phyloP scores from a whole-genome alignment of 2,797 vertebrate genomes.

The Premnoplex brunnescens region DNA sequence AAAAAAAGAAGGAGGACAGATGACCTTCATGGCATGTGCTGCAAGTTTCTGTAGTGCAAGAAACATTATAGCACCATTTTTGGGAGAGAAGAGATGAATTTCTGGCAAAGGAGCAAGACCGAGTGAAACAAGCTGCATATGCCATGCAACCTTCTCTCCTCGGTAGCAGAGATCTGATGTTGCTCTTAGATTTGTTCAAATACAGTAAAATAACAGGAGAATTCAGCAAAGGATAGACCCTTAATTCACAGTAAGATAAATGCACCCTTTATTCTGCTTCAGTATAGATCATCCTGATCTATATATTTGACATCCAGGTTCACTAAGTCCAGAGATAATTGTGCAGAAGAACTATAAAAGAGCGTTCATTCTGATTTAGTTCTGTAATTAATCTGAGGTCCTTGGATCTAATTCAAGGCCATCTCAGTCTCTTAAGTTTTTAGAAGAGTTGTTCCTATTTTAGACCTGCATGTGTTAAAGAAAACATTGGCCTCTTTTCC shows the following conservation, averaged over 20 bases:
- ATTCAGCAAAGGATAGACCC: not conserved
- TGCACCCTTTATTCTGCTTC: slow-evolving; percentile 31
- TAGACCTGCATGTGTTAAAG: slow-evolving; percentile 62
- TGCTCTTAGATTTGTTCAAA: slow-evolving; percentile 22
- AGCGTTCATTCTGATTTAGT: slow-evolving; percentile 31
- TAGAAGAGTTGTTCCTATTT: slow-evolving; percentile 38
- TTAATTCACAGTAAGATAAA: slow-evolving; percentile 24
- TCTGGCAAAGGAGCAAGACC: not conserved
- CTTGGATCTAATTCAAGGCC: slow-evolving; percentile 49
- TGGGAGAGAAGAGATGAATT: not conserved
- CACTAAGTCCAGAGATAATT: slow-evolving; percentile 19
- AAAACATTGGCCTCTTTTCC: slow-evolving; percentile 53
- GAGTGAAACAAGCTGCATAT: slow-evolving; percentile 5
- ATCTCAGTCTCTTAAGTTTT: slow-evolving; percentile 18
- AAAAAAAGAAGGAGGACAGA: slow-evolving; percentile 7
- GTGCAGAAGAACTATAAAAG: slow-evolving; percentile 28
- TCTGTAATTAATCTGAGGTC: slow-evolving; percentile 26
- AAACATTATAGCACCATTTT: slow-evolving; percentile 12
- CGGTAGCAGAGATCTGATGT: not conserved
- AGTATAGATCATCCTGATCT: slow-evolving; percentile 19
- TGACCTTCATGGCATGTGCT: not conserved
- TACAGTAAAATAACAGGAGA: not conserved
- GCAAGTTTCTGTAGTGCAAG: not conserved
- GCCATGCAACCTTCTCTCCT: not conserved
- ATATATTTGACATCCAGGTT: slow-evolving; percentile 26